Base-by-base conservation (phyloP, 2,888 invertebrate species). In the Syrista parreyssii region DNA sequence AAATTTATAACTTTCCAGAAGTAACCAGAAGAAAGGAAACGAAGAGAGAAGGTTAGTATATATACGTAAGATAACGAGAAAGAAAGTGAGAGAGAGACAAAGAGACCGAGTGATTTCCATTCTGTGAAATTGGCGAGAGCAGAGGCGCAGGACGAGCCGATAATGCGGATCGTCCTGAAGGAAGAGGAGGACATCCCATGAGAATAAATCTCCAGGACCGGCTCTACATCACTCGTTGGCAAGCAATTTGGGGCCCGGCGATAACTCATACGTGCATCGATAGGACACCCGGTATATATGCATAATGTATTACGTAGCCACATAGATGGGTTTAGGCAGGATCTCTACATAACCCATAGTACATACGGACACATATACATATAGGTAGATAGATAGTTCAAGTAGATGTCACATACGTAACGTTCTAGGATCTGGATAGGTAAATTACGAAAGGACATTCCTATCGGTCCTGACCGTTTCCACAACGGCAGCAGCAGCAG, bases 241-340 rank as follows among this genome's bases (percentile, higher is more conserved):
- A 90, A 90, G 90, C 89, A 90, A 90, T 90, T 90, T 90, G 88
- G 90, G 89, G 88, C 88, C 86, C 83, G 87, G 84, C 89, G 90
- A 90, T 90, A 90, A 90, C 89, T 90, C 90, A 90, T 90, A 90
- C 90, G 88, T 87, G 88, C 90, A 90, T 90, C 90, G 89, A 90
- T 90, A 89, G 88, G 84, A 84, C 85, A 82, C 81, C 74, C 75
- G 81, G 75, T 71, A 84, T 84, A 83, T 84, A 84, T 84, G 84
- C 85, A 84, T 85, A 84, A 85, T 86, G 84, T 84, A 87, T 87
- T 84, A 85, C 33, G 71, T 71, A 71, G 31, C 12, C 33, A 33
- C 71, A 71, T 71, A 55, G 55, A 55, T 32, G 34, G 72, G 72
- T 34, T 32, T 72, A 72, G 32, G 31, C 34, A 34, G 55, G 23